A percentile compares a stretch with the other conserved stretches of the same genome.
These are phyloP conservation scores for Horisme vitalbata DNA, from an alignment of 2,888 invertebrate species.

Conservation along the genomic window DNA sequence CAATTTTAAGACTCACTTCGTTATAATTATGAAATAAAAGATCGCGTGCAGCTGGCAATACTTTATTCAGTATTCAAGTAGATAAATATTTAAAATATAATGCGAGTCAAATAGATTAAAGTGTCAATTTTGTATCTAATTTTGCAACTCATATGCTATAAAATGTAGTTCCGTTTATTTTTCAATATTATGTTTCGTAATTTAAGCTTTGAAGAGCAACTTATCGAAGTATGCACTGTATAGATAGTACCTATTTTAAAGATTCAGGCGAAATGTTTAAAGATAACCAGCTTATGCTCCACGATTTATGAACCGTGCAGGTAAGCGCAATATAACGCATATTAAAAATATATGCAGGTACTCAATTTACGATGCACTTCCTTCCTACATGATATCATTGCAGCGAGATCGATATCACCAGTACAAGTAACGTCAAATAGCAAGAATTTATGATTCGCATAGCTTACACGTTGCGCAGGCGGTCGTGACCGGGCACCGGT, in stretches of 20 bases:
- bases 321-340: constrained; percentile 23
- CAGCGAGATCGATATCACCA: constrained; percentile 74
- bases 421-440: constrained; percentile 76
- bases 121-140: no score
- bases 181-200: no score
- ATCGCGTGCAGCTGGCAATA: constrained; percentile 14
- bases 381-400: constrained; percentile 73
- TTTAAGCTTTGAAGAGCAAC: no score
- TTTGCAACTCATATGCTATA: no score
- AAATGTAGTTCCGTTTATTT: no score
- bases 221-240: no score
- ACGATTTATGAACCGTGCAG: constrained; percentile 11
- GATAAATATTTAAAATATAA: no score
- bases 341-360: constrained; percentile 36
- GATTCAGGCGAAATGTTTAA: constrained; percentile 1
- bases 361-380: constrained; percentile 62
- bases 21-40: constrained; percentile 19
- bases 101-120: no score
- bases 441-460: constrained; percentile 79
- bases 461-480: constrained; percentile 65
- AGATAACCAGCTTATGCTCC: constrained; percentile 1
- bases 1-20: constrained; percentile 30
- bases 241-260: neutral
- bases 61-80: constrained; percentile 1
- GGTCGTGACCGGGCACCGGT: constrained; percentile 64